phyloP scores from a whole-genome alignment of 2,797 vertebrate species.

The Myiotriccus ornatus region DNA sequence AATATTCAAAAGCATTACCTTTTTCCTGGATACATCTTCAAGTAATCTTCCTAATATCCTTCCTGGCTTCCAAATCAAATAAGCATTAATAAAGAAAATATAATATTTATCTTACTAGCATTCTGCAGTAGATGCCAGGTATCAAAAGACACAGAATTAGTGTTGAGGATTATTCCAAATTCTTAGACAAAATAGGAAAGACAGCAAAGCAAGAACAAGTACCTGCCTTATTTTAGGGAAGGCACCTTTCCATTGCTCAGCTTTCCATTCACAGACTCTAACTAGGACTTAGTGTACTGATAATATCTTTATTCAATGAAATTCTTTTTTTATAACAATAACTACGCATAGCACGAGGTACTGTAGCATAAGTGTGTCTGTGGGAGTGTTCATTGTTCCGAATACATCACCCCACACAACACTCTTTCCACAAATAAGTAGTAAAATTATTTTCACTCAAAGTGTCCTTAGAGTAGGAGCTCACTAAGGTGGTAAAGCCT shows the following conservation, averaged over 20 bases:
- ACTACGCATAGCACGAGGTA: neutral
- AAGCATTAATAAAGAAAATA: neutral
- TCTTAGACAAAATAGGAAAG: neutral
- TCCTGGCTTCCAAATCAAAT: neutral
- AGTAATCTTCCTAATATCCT: neutral
- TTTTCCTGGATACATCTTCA: neutral
- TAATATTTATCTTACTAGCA: neutral
- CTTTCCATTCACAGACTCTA: neutral
- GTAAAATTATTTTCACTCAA: neutral
- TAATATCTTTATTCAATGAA: neutral
- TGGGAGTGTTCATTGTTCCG: neutral
- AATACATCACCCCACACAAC: neutral
- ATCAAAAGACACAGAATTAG: neutral
- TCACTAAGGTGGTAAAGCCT: neutral
- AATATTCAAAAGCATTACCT: neutral
- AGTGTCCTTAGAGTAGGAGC: neutral
- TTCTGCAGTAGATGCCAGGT: neutral
- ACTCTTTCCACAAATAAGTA: neutral
- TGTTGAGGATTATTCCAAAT: neutral
- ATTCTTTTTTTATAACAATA: neutral
- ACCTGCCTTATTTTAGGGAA: neutral
- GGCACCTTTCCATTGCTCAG: neutral
- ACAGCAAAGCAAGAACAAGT: neutral
- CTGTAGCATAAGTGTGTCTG: rapidly evolving
- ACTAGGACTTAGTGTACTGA: neutral